phyloP scores from a whole-genome alignment of 2,888 invertebrate species.

The Lasioglossum oenotherae region DNA sequence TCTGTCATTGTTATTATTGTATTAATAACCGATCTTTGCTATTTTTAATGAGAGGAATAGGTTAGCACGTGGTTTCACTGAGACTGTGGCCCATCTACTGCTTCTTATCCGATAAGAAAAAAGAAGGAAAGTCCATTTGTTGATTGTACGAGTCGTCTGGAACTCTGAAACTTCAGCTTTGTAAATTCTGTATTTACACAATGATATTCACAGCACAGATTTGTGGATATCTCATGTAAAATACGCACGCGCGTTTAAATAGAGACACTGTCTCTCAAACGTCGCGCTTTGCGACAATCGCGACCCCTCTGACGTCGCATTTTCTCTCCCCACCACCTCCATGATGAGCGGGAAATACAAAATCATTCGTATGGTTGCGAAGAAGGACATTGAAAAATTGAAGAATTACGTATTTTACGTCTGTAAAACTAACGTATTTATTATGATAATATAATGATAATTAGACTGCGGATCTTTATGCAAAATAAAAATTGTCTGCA shows the following conservation, averaged over 20 bases:
- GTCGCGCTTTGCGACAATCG: background rate
- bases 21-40: background rate
- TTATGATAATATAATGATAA: too few relatives aligned
- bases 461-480: too few relatives aligned
- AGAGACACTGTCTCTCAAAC: background rate
- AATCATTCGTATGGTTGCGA: background rate
- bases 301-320: background rate
- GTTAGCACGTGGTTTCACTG: conserved; percentile 37
- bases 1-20: conserved; percentile 64
- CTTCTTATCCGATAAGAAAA: conserved; percentile 8
- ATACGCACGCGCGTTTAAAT: background rate
- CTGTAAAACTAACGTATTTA: background rate
- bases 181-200: conserved; percentile 40
- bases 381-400: background rate
- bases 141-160: conserved; percentile 1
- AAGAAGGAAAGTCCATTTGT: conserved; percentile 18
- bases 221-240: background rate
- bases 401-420: too few relatives aligned
- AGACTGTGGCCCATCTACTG: conserved; percentile 9
- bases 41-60: conserved; percentile 1
- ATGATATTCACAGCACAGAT: conserved; percentile 22
- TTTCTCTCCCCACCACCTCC: background rate
- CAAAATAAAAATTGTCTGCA: too few relatives aligned
- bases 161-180: background rate
- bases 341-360: background rate